Evolutionary conservation across 1,140 invertebrate species (phyloP).

Genomic region (Sitobion miscanthi): DNA sequence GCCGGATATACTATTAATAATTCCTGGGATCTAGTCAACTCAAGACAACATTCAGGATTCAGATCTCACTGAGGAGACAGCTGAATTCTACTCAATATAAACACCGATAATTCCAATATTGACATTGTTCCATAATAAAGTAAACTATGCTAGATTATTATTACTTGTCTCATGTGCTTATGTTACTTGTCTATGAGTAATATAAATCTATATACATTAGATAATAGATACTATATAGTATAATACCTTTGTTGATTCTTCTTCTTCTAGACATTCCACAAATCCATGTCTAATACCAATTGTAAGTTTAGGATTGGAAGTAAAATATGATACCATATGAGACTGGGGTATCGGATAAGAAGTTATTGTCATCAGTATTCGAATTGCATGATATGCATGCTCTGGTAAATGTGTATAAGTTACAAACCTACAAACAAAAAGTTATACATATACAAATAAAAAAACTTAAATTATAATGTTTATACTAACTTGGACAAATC

Average conservation of each 20-base stretch:
- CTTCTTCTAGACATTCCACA: conserved; percentile 84
- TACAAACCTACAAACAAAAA: conserved; percentile 65
- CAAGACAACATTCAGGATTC: too few species aligned
- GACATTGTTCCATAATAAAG: too few species aligned
- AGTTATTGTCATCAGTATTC: conserved; percentile 73
- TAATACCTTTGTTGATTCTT: conserved; percentile 64
- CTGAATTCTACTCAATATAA: too few species aligned
- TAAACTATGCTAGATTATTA: too few species aligned
- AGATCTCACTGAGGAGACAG: too few species aligned
- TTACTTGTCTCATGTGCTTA: too few species aligned
- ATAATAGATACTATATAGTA: too few species aligned
- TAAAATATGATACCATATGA: conserved; percentile 76
- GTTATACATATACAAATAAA: not conserved
- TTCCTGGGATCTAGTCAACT: too few species aligned
- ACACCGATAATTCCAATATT: too few species aligned
- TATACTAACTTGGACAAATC: conserved; percentile 72
- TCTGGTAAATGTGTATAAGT: conserved; percentile 73
- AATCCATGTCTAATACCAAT: conserved; percentile 78
- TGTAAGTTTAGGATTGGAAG: conserved; percentile 66
- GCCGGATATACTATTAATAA: too few species aligned
- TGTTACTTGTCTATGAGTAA: too few species aligned
- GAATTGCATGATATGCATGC: conserved; percentile 75
- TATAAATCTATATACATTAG: not conserved
- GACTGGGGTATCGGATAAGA: conserved; percentile 71
- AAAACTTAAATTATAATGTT: not conserved